Conservation (phyloP, 1,140 invertebrate genomes). For the Sitophilus oryzae region DNA sequence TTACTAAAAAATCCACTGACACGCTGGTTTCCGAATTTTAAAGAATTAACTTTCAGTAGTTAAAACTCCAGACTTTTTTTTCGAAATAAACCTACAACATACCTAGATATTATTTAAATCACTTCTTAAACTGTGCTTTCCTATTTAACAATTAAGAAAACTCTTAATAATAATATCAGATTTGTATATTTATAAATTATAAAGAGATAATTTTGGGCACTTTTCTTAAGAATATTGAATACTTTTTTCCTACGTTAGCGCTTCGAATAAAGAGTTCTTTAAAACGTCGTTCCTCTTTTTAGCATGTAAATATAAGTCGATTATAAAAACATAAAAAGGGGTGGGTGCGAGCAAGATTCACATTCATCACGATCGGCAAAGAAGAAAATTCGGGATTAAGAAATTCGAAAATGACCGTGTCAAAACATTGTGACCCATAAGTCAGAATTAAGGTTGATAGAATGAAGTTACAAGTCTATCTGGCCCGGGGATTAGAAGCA, state of each 20-base stretch:
- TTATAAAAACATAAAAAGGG: neutral
- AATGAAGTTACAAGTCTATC: conserved; percentile 12
- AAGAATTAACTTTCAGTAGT: no score
- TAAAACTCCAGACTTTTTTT: no score
- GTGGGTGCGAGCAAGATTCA: neutral
- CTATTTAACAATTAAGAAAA: no score
- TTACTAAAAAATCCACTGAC: no score
- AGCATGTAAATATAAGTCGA: neutral
- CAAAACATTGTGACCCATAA: conserved; percentile 30
- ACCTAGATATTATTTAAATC: no score
- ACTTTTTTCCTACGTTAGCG: neutral
- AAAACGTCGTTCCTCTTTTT: neutral
- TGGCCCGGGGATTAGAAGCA: conserved; percentile 6
- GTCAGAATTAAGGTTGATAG: conserved; percentile 22
- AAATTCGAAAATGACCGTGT: conserved; percentile 14
- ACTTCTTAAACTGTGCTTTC: no score
- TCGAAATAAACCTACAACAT: no score
- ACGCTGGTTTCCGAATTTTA: no score
- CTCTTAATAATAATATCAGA: no score
- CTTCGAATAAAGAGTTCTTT: neutral
- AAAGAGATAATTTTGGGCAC: no score
- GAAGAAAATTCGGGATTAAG: conserved; percentile 14
- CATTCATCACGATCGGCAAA: conserved; percentile 17
- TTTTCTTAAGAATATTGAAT: no score
- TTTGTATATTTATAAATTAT: no score